Conservation (phyloP, 2,888 invertebrate genomes). For the Allacma fusca region DNA sequence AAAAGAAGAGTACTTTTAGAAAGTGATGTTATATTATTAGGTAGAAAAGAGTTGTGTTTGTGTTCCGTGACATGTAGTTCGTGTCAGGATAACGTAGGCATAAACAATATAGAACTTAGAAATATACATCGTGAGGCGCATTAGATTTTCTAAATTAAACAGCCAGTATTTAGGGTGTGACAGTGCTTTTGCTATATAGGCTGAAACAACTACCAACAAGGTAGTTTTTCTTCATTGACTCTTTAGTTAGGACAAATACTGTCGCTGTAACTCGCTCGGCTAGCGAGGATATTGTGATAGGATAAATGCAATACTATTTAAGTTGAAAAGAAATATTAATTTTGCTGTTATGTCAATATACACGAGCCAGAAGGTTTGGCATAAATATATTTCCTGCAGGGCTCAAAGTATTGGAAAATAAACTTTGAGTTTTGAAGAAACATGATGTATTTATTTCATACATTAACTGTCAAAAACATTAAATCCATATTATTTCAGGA, state of each 20-base stretch:
- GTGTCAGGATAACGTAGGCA: no score
- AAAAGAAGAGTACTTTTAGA: no score
- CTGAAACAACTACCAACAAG: background rate
- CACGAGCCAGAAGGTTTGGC: background rate
- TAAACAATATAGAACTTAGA: no score
- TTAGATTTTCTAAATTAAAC: background rate
- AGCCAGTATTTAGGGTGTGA: background rate
- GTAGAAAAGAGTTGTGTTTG: no score
- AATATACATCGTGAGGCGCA: background rate
- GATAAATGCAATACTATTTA: constrained; percentile 22
- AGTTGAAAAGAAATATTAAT: constrained; percentile 10
- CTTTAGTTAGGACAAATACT: background rate
- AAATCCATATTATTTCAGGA: no score
- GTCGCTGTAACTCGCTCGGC: background rate
- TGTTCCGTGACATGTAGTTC: no score
- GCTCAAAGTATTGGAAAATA: constrained; percentile 3
- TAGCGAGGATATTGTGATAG: constrained; percentile 23
- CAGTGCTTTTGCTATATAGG: background rate
- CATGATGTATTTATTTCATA: background rate
- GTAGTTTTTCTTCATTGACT: background rate
- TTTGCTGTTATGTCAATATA: background rate
- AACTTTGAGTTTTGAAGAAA: background rate
- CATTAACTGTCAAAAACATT: no score
- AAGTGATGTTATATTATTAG: no score
- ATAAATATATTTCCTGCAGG: background rate